These are phyloP conservation scores for Saguinus imperator DNA, from an alignment of 2,113 vertebrate genomes.

Conservation along the genomic window DNA sequence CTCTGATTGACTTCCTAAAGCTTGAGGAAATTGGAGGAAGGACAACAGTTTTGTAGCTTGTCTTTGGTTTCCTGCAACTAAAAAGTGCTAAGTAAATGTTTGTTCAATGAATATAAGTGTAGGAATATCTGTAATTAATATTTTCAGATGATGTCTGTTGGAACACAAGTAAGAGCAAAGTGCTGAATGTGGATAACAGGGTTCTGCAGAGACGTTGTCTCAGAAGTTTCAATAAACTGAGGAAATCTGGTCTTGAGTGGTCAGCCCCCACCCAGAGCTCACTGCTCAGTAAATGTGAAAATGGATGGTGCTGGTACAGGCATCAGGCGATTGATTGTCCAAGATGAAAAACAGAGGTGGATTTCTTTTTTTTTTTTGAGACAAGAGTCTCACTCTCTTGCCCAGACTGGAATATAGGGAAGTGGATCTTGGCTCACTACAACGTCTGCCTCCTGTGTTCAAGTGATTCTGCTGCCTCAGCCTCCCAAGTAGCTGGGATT, in stretches of 20 bases:
- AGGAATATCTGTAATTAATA: constrained; percentile 27
- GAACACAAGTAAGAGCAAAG: background rate
- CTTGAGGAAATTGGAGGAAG: background rate
- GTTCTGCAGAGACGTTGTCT: background rate
- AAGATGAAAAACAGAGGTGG: background rate
- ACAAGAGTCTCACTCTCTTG: too few species aligned
- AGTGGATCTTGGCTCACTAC: too few species aligned
- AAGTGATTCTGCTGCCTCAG: too few species aligned
- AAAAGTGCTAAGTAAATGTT: background rate
- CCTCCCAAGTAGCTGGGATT: too few species aligned
- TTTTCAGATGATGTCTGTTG: background rate
- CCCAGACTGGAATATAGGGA: too few species aligned
- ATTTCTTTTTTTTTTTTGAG: background rate
- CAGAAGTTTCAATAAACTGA: background rate
- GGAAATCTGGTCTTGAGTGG: background rate
- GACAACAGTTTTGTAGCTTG: background rate
- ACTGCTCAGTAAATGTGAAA: background rate
- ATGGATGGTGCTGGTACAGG: background rate
- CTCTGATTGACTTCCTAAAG: background rate
- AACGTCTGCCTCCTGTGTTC: too few species aligned
- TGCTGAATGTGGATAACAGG: background rate
- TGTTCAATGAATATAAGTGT: background rate
- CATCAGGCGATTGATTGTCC: background rate
- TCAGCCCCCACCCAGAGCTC: background rate
- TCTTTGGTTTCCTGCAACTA: background rate